Conservation (phyloP, 2,888 invertebrate genomes). For the Cerastis leucographa region DNA sequence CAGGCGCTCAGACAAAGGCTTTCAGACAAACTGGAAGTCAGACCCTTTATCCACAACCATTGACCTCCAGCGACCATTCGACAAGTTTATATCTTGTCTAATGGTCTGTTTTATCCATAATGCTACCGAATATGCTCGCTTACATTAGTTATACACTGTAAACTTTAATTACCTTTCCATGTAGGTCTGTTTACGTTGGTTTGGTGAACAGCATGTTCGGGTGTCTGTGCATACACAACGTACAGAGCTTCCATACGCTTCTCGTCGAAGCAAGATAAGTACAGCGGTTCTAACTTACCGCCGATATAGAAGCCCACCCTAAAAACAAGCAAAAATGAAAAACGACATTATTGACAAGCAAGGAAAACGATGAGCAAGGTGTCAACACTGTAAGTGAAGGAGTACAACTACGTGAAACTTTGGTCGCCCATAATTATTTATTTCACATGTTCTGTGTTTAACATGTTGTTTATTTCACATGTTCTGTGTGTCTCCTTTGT, state of each 20-base stretch:
- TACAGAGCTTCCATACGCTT: slow-evolving; percentile 87
- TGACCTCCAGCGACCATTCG: neutral
- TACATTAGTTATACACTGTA: neutral
- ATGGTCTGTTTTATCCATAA: neutral
- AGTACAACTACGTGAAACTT: no score
- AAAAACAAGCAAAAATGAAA: slow-evolving; percentile 20
- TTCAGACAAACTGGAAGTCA: neutral
- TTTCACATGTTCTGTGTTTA: no score
- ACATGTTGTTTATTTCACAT: no score
- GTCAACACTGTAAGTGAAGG: no score
- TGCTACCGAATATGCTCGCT: neutral
- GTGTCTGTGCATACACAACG: slow-evolving; percentile 86
- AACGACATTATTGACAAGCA: neutral
- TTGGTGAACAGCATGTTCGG: slow-evolving; percentile 86
- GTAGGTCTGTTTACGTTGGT: slow-evolving; percentile 85
- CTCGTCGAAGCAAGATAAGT: slow-evolving; percentile 90
- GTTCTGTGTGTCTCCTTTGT: no score
- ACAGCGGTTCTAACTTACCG: slow-evolving; percentile 70
- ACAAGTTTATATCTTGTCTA: neutral
- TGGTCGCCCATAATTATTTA: no score
- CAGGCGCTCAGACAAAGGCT: neutral
- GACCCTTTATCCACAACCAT: neutral
- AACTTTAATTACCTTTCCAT: slow-evolving; percentile 80
- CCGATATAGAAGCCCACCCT: slow-evolving; percentile 82
- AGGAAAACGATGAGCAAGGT: neutral